Conservation (phyloP, 2,113 vertebrate genomes). For the Coptodon bakossiorum region DNA sequence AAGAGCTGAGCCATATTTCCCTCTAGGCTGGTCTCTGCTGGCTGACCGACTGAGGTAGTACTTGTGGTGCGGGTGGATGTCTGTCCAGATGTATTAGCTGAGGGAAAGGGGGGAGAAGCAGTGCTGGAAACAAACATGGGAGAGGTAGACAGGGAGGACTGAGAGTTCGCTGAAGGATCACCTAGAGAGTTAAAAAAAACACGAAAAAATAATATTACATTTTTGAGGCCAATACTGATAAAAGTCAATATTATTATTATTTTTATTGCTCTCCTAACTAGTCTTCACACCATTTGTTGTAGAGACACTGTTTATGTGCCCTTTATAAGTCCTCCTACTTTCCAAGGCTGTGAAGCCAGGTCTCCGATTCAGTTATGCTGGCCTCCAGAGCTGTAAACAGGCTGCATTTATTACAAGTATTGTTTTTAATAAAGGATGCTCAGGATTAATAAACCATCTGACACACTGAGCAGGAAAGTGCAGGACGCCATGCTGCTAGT, state of each 20-base stretch:
- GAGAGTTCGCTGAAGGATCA: constrained; percentile 4
- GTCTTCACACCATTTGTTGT: background rate
- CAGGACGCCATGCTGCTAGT: background rate
- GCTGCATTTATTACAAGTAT: background rate
- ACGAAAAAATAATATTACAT: background rate
- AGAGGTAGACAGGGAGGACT: constrained; percentile 31
- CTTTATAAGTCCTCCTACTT: background rate
- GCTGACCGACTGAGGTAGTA: constrained; percentile 50
- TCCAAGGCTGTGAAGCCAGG: background rate
- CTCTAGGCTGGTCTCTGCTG: constrained; percentile 48
- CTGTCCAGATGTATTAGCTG: constrained; percentile 61
- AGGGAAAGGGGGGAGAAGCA: constrained; percentile 22
- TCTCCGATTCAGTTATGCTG: background rate
- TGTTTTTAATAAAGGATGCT: background rate
- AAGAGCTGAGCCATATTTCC: constrained; percentile 68
- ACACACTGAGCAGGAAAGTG: background rate
- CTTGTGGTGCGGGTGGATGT: constrained; percentile 70
- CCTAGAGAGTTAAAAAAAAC: constrained; percentile 11
- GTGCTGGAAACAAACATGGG: constrained; percentile 56
- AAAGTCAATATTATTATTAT: background rate
- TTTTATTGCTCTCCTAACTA: background rate
- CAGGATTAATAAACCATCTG: background rate
- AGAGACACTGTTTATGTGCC: background rate
- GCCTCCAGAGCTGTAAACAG: background rate
- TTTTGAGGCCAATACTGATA: background rate